A percentile compares a stretch with the other conserved stretches of the same genome.
Conservation (phyloP, 2,888 invertebrate genomes). For the Callimorpha dominula region DNA sequence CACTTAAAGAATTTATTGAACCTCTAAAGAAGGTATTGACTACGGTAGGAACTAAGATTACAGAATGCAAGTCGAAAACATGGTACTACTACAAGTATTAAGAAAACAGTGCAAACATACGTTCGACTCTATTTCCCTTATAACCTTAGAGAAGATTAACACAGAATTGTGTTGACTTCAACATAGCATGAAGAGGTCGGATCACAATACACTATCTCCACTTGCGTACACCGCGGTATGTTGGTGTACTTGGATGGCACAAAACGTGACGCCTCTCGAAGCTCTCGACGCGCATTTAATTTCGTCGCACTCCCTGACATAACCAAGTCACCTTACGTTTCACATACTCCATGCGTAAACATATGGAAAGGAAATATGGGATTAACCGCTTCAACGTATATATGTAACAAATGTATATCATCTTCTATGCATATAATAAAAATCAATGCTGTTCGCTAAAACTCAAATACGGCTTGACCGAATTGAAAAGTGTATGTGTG, state of each 20-base stretch:
- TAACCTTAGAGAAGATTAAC: neutral
- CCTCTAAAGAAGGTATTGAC: no score
- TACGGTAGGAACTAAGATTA: neutral
- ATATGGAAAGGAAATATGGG: slow-evolving; percentile 19
- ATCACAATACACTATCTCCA: slow-evolving; percentile 10
- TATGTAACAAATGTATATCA: neutral
- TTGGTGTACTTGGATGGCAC: slow-evolving; percentile 19
- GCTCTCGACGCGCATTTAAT: slow-evolving; percentile 51
- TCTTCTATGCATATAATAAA: no score
- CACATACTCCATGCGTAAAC: slow-evolving; percentile 20
- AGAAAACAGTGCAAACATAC: neutral
- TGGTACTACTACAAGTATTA: neutral
- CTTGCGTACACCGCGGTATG: neutral
- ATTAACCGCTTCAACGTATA: neutral
- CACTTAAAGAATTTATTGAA: no score
- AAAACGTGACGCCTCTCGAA: slow-evolving; percentile 32
- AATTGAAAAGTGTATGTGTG: no score
- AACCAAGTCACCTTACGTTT: slow-evolving; percentile 52
- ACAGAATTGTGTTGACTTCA: neutral
- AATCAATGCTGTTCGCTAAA: no score
- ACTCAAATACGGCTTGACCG: no score
- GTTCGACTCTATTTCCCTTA: neutral
- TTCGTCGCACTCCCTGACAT: slow-evolving; percentile 50
- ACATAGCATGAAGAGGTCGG: neutral
- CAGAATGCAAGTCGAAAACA: neutral